These are phyloP conservation scores for Corythoichthys haematopterus DNA, from an alignment of 2,113 vertebrate genomes.

Conservation along the genomic window DNA sequence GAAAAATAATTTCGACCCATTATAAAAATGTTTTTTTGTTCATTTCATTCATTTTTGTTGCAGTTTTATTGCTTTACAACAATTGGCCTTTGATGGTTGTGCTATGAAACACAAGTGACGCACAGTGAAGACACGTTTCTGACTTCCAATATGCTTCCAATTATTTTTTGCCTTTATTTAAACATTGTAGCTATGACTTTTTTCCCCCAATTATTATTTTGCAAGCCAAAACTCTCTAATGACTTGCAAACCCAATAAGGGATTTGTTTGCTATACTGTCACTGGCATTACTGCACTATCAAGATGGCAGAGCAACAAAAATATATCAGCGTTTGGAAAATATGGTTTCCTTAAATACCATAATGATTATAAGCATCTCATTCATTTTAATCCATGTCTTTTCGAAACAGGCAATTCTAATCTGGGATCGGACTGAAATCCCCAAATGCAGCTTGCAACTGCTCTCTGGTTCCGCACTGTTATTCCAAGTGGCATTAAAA, in stretches of 20 bases:
- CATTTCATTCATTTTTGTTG: too few species aligned
- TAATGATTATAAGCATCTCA: background rate
- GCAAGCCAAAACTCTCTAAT: background rate
- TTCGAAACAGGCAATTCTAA: background rate
- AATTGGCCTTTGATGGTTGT: too few species aligned
- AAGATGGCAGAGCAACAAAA: background rate
- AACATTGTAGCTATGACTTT: too few species aligned
- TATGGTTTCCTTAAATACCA: background rate
- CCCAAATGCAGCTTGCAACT: background rate
- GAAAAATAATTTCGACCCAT: too few species aligned
- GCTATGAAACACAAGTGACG: too few species aligned
- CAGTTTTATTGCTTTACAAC: too few species aligned
- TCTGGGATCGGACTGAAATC: background rate
- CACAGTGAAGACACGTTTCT: too few species aligned
- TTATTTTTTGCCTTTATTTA: too few species aligned
- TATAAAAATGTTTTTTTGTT: too few species aligned
- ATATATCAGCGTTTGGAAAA: background rate
- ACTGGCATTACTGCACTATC: background rate
- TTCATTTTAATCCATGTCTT: background rate
- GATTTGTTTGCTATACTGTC: slow-evolving; percentile 4
- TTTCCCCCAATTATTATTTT: too few species aligned
- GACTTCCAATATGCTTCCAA: too few species aligned
- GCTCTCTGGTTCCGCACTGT: background rate
- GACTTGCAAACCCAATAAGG: background rate
- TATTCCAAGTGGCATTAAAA: too few species aligned